Evolutionary conservation across 2,888 invertebrate species (phyloP).

Genomic region (Agrilus biguttatus): DNA sequence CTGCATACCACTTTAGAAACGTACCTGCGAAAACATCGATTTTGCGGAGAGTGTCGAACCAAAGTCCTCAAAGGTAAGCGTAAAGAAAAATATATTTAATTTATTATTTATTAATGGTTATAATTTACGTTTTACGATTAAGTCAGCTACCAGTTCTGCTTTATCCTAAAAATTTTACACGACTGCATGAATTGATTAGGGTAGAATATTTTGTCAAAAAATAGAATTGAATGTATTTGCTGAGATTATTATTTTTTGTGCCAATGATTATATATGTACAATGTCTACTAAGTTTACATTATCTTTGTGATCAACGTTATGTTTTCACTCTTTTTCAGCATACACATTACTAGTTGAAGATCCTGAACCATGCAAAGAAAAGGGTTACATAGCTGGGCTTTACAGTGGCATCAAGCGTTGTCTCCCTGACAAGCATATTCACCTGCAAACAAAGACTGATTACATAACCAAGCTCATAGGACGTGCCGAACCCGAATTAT

Average conservation of each 20-base stretch:
- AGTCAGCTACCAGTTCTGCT: no score
- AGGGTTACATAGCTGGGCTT: slow-evolving; percentile 74
- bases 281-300: no score
- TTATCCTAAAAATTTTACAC: no score
- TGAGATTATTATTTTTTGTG: no score
- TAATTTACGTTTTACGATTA: no score
- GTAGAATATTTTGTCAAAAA: no score
- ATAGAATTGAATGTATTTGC: no score
- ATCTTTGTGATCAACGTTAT: neutral
- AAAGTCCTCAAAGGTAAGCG: slow-evolving; percentile 52
- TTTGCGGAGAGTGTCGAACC: slow-evolving; percentile 85
- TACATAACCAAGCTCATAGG: slow-evolving; percentile 79
- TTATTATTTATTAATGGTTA: no score
- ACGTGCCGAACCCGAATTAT: slow-evolving; percentile 81
- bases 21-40: slow-evolving; percentile 84
- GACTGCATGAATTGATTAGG: no score
- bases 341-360: slow-evolving; percentile 78
- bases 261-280: no score
- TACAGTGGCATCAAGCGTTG: slow-evolving; percentile 81
- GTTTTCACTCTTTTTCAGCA: slow-evolving; percentile 36
- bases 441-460: slow-evolving; percentile 75
- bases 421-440: slow-evolving; percentile 73
- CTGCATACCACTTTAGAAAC: slow-evolving; percentile 76
- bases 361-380: slow-evolving; percentile 70
- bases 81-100: no score